phyloP scores from a whole-genome alignment of 2,888 invertebrate species.

The Pimpla rufipes region DNA sequence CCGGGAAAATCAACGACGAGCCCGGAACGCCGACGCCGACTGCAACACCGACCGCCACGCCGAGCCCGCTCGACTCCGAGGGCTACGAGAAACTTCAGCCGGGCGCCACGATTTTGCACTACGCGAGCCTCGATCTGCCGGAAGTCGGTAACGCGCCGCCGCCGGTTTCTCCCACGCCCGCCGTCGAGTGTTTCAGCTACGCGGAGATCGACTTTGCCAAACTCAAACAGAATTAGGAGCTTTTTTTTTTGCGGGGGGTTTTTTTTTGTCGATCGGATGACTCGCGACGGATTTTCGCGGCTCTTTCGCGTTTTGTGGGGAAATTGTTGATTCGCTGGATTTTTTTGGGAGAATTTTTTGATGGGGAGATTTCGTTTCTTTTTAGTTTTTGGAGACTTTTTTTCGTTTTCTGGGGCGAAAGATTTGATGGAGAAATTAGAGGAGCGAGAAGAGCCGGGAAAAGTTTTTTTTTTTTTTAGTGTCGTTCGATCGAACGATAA shows the following conservation, averaged over 20 bases:
- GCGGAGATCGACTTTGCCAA: conserved; percentile 93
- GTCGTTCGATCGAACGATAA: not conserved
- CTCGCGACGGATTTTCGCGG: too few species aligned
- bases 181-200: conserved; percentile 87
- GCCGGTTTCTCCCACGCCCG: conserved; percentile 82
- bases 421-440: not conserved
- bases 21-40: conserved; percentile 73
- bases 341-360: too few species aligned
- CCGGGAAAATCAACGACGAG: conserved; percentile 76
- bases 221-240: conserved; percentile 81
- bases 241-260: conserved; percentile 20
- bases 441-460: not conserved
- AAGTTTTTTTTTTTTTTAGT: conserved; percentile 19
- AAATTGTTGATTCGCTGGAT: too few species aligned
- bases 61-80: conserved; percentile 86
- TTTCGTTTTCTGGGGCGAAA: too few species aligned
- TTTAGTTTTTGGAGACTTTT: conserved; percentile 7
- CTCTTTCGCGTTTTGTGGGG: too few species aligned
- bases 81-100: conserved; percentile 83
- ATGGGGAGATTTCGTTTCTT: conserved; percentile 7
- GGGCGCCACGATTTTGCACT: conserved; percentile 86
- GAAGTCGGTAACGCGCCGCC: conserved; percentile 82
- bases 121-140: conserved; percentile 89
- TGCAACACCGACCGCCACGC: conserved; percentile 80
- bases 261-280: not conserved